Evolutionary conservation across 1,140 invertebrate genomes (phyloP).

Genomic region (Catajapyx aquilonaris): DNA sequence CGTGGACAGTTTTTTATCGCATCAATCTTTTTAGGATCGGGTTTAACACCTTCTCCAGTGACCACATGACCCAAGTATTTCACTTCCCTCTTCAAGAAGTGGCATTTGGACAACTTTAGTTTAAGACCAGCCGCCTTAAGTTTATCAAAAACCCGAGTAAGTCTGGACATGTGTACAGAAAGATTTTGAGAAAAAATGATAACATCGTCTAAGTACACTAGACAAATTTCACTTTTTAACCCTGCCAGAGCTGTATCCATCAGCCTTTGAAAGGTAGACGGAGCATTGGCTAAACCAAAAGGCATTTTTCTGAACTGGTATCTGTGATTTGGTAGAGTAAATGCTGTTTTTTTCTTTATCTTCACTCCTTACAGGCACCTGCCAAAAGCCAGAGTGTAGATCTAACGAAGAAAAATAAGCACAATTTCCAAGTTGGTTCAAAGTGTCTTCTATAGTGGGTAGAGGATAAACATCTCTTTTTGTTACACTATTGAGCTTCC

Average conservation of each 20-base stretch:
- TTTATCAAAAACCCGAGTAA: slow-evolving; percentile 13
- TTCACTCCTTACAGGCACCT: too few relatives aligned
- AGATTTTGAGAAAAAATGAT: slow-evolving; percentile 9
- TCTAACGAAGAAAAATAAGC: slow-evolving; percentile 18
- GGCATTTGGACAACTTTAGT: slow-evolving; percentile 12
- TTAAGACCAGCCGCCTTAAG: slow-evolving; percentile 9
- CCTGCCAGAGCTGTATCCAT: slow-evolving; percentile 7
- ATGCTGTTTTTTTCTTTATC: too few relatives aligned
- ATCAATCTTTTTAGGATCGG: slow-evolving; percentile 14
- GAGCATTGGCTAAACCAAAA: slow-evolving; percentile 13
- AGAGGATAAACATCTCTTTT: slow-evolving; percentile 22
- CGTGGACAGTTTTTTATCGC: slow-evolving; percentile 2
- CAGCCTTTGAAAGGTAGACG: slow-evolving; percentile 8
- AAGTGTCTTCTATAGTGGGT: too few relatives aligned
- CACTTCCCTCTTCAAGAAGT: slow-evolving; percentile 15
- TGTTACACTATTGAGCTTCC: slow-evolving; percentile 21
- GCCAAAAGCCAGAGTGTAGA: too few relatives aligned
- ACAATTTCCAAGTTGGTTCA: slow-evolving; percentile 18
- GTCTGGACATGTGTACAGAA: slow-evolving; percentile 9
- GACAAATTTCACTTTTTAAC: slow-evolving; percentile 2
- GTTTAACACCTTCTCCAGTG: slow-evolving; percentile 13
- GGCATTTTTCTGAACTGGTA: slow-evolving; percentile 12
- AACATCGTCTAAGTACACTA: slow-evolving; percentile 14
- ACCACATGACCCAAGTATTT: slow-evolving; percentile 17
- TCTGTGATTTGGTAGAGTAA: too few relatives aligned